phyloP scores from a whole-genome alignment of 1,140 invertebrate species.

The Papilio glaucus region DNA sequence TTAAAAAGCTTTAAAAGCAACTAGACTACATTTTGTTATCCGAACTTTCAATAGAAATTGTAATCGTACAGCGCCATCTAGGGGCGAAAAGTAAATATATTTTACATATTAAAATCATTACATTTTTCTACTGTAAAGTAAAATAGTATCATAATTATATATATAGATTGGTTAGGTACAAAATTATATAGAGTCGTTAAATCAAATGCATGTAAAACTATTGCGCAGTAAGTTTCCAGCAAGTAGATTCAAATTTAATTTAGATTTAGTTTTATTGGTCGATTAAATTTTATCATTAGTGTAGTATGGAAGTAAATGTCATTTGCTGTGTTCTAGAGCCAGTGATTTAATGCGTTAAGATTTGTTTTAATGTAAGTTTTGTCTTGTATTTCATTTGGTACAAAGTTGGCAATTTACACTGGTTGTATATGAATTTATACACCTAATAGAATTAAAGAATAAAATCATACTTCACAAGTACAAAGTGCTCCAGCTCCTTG shows the following conservation, averaged over 20 bases:
- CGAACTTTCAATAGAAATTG: no score
- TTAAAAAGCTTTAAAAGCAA: no score
- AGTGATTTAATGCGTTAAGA: neutral
- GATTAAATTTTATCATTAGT: constrained; percentile 36
- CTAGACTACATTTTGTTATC: no score
- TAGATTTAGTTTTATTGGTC: constrained; percentile 32
- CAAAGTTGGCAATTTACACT: neutral
- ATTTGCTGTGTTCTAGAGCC: neutral
- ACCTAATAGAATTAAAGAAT: neutral
- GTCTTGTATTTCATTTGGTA: neutral
- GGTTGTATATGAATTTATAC: neutral
- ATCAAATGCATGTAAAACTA: constrained; percentile 38
- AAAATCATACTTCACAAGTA: neutral
- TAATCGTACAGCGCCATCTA: constrained; percentile 46
- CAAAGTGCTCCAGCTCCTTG: no score
- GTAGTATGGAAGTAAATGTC: constrained; percentile 27
- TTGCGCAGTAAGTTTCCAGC: constrained; percentile 13
- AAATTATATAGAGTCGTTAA: constrained; percentile 26
- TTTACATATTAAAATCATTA: neutral
- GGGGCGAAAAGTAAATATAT: constrained; percentile 41
- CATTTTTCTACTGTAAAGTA: neutral
- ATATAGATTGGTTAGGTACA: neutral
- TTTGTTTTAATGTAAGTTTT: neutral
- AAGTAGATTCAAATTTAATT: constrained; percentile 25
- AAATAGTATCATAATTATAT: neutral